Base-by-base conservation (phyloP, 2,888 invertebrate species). In the Rhagonycha fulva region DNA sequence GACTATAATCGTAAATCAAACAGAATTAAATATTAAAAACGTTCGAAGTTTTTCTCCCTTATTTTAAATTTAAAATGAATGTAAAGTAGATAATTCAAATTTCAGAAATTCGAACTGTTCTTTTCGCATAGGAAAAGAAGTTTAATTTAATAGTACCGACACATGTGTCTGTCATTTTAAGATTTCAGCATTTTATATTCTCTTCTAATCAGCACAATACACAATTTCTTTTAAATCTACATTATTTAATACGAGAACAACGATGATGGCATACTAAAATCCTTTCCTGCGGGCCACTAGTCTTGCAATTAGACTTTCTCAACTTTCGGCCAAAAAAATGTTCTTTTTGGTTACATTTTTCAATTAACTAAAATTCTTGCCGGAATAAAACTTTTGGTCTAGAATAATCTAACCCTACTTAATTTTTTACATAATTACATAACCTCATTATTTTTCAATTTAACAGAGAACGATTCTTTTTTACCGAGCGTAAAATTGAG, bases 81-180 rank as follows among this genome's bases (percentile, higher is more conserved):
- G 87, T 88, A 88, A 88, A 88, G 87, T 87, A 88, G 87, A 88
- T 88, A 88, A 88, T 88, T 87, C 87, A 87, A 87, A 87, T 87
- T 87, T 87, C 86, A 87, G 86, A 87, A 87, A 87, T 87, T 87
- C 85, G 84, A 84, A 84, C 86, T 86, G 86, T 87, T 87, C 87
- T 86, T 87, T 87, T 85, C 85, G 82, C 83, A 84, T 84, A 85
- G 84, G 84, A 85, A 85, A 87, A 87, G 86, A 87, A 87, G 87
- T 87, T 87, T 87, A 87, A 87, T 87, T 87, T 87, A 87, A 87
- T 87, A 87, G 85, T 84, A 84, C 83, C 87, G 85, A 84, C 88
- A 88, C 86, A 87, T 88, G 88, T 87, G 87, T 85, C 84, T 87
- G 87, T 87, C 87, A 86, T 87, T 87, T 86, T 85, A 82, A 85